Conservation (phyloP, 2,888 invertebrate species). For the Orthosia incerta region DNA sequence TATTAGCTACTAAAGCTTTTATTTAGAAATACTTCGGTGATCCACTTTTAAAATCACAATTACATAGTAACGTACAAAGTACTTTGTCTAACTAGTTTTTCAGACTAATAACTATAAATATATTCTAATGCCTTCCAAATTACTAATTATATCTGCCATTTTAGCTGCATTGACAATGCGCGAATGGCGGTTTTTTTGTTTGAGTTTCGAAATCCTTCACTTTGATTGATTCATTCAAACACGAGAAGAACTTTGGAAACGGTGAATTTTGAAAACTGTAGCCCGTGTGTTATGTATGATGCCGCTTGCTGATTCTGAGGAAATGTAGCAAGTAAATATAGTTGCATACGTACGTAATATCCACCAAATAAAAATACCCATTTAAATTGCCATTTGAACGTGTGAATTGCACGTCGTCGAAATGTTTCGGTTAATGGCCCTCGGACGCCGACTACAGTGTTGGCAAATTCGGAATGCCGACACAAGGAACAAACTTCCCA, state of each 20-base stretch:
- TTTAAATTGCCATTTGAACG: constrained; percentile 17
- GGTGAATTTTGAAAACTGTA: no score
- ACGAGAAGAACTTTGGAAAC: no score
- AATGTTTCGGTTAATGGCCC: no score
- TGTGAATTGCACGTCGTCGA: not conserved
- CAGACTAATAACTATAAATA: no score
- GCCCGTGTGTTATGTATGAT: no score
- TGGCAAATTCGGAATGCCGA: constrained; percentile 43
- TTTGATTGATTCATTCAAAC: no score
- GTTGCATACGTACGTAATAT: constrained; percentile 40
- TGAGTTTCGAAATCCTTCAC: constrained; percentile 27
- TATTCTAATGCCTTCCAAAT: not conserved
- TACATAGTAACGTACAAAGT: not conserved
- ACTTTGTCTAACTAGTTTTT: constrained; percentile 3
- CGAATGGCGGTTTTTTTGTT: constrained; percentile 37
- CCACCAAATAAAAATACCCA: constrained; percentile 62
- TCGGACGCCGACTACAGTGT: constrained; percentile 25
- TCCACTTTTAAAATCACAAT: constrained; percentile 9
- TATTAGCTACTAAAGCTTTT: no score
- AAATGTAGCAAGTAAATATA: constrained; percentile 48
- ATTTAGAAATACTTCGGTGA: no score
- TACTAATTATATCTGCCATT: constrained; percentile 7
- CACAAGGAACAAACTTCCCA: constrained; percentile 51
- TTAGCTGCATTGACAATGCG: constrained; percentile 40
- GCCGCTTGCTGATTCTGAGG: no score